Evolutionary conservation across 2,113 vertebrate genomes (phyloP).

Genomic region (Clupea harengus): DNA sequence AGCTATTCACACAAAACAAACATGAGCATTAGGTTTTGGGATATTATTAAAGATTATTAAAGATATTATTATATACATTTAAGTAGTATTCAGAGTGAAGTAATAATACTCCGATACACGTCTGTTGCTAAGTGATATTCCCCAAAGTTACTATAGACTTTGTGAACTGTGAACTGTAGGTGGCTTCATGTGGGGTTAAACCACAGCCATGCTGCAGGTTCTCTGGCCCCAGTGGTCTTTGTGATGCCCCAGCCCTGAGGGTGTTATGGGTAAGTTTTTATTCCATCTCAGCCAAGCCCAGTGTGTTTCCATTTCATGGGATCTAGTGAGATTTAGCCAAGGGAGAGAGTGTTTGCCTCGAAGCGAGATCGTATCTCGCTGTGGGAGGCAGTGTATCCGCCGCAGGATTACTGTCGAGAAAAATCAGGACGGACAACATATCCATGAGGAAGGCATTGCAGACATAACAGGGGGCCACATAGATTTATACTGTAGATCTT

Average conservation of each 20-base stretch:
- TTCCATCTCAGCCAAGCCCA: constrained; percentile 10
- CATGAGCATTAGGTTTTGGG: background rate
- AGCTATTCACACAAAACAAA: background rate
- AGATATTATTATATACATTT: background rate
- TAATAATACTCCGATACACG: background rate
- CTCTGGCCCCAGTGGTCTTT: background rate
- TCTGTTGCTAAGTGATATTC: background rate
- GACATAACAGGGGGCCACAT: background rate
- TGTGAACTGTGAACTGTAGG: background rate
- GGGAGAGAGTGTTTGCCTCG: background rate
- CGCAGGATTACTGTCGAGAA: background rate
- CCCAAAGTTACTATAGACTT: background rate
- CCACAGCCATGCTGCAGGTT: constrained; percentile 6
- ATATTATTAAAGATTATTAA: no score
- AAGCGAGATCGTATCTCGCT: constrained; percentile 10
- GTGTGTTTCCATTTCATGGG: constrained; percentile 18
- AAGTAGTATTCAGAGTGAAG: background rate
- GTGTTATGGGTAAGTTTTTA: background rate
- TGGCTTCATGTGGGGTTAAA: background rate
- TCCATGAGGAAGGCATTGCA: background rate
- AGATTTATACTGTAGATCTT: background rate
- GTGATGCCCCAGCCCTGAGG: background rate
- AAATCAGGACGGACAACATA: background rate
- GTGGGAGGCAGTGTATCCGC: background rate
- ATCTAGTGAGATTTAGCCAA: background rate